Percentiles rank a stretch among this genome's conserved stretches.
phyloP scores from a whole-genome alignment of 2,888 invertebrate species.

The Dyspetes luteomarginatus region DNA sequence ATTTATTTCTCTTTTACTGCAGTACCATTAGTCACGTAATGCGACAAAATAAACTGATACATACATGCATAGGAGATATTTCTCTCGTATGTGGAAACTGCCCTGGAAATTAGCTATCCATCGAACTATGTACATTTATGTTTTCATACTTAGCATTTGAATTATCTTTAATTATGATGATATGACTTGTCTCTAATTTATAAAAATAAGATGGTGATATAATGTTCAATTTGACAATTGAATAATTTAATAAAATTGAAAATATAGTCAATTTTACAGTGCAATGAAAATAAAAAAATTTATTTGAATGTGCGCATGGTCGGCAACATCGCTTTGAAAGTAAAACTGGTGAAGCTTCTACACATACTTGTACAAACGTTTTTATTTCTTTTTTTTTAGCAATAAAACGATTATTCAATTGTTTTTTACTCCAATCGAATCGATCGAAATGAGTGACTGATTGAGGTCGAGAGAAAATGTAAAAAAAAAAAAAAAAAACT shows the following conservation, averaged over 20 bases:
- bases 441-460: conserved; percentile 65
- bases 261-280: too few species aligned
- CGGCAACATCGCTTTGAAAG: too few species aligned
- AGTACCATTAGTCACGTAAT: conserved; percentile 58
- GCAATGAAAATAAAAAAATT: too few species aligned
- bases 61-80: conserved; percentile 11
- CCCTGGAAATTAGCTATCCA: conserved; percentile 21
- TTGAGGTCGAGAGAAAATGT: conserved; percentile 28
- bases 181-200: too few species aligned
- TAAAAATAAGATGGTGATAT: too few species aligned
- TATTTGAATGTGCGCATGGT: too few species aligned
- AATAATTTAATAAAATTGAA: too few species aligned
- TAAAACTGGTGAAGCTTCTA: too few species aligned
- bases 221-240: too few species aligned
- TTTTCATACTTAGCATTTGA: background rate
- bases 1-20: conserved; percentile 63
- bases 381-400: background rate
- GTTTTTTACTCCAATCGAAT: conserved; percentile 43
- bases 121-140: conserved; percentile 41
- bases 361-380: too few species aligned
- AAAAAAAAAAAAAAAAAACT: conserved; percentile 38
- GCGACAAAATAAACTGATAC: conserved; percentile 42
- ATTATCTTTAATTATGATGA: too few species aligned
- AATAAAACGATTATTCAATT: background rate
- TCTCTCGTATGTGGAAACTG: background rate